These are phyloP conservation scores for Hedya salicella DNA, from an alignment of 2,888 invertebrate genomes.

Conservation along the genomic window DNA sequence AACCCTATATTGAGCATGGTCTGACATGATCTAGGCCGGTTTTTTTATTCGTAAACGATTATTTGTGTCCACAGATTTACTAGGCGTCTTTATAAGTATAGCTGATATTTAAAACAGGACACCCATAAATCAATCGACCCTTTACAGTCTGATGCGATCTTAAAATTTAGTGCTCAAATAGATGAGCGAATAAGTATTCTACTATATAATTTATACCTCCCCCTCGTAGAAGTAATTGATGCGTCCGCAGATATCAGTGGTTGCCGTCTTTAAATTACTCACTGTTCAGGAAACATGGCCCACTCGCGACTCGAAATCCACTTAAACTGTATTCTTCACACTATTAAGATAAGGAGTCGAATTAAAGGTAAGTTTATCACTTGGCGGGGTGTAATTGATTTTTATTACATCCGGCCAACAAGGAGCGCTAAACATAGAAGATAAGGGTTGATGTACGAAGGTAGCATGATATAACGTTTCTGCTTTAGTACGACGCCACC, in stretches of 20 bases:
- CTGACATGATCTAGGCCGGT: no score
- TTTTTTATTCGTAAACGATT: no score
- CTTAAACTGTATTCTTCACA: conserved; percentile 75
- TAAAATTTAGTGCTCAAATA: conserved; percentile 73
- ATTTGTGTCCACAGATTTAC: no score
- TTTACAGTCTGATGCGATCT: conserved; percentile 50
- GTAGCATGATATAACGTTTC: conserved; percentile 17
- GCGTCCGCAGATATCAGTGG: conserved; percentile 78
- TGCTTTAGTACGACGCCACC: not conserved
- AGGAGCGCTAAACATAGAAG: conserved; percentile 43
- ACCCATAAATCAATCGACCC: conserved; percentile 23
- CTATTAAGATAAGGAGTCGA: conserved; percentile 74
- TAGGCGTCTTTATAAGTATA: no score
- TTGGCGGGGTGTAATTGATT: conserved; percentile 70
- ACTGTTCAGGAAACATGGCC: conserved; percentile 74
- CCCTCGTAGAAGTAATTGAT: conserved; percentile 78
- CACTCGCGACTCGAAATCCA: conserved; percentile 75
- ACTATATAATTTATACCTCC: conserved; percentile 76
- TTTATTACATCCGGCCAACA: conserved; percentile 63
- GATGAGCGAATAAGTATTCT: conserved; percentile 79
- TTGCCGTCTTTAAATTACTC: conserved; percentile 80
- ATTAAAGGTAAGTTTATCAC: conserved; percentile 69
- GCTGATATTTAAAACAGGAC: not conserved
- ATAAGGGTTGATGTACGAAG: conserved; percentile 30
- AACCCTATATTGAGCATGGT: no score